Evolutionary conservation across 2,888 invertebrate species (phyloP).

Genomic region (Adela reaumurella): DNA sequence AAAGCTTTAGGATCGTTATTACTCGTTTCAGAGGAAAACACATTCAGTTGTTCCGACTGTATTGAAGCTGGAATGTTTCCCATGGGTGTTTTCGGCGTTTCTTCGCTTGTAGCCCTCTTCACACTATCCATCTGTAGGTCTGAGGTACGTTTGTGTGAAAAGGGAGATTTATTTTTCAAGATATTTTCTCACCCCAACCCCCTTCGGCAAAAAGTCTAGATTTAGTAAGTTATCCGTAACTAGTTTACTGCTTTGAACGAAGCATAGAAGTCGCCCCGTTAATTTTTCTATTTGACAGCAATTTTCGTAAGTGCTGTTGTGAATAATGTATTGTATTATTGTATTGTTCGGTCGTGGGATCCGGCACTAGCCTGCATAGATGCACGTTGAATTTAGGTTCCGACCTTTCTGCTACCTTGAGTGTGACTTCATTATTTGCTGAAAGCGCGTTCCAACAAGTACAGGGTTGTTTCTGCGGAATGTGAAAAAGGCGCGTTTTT

Average conservation of each 20-base stretch:
- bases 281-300: neutral
- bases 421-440: neutral
- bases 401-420: neutral
- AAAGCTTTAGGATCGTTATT: neutral
- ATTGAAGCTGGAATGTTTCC: no score
- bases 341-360: neutral
- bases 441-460: neutral
- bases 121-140: no score
- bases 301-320: neutral
- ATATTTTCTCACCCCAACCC: neutral
- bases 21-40: no score
- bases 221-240: neutral
- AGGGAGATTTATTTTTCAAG: neutral
- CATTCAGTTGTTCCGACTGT: no score
- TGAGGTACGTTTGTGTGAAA: no score
- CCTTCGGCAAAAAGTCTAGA: neutral
- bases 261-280: neutral
- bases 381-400: neutral
- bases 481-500: neutral
- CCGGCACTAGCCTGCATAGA: neutral
- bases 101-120: no score
- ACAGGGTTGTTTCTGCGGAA: neutral
- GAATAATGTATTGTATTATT: neutral
- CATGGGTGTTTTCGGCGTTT: no score
- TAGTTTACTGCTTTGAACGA: neutral